Percentiles rank a stretch among this genome's conserved stretches.
Evolutionary conservation across 2,888 invertebrate species (phyloP).

Genomic region (Chaetoderma sp.): DNA sequence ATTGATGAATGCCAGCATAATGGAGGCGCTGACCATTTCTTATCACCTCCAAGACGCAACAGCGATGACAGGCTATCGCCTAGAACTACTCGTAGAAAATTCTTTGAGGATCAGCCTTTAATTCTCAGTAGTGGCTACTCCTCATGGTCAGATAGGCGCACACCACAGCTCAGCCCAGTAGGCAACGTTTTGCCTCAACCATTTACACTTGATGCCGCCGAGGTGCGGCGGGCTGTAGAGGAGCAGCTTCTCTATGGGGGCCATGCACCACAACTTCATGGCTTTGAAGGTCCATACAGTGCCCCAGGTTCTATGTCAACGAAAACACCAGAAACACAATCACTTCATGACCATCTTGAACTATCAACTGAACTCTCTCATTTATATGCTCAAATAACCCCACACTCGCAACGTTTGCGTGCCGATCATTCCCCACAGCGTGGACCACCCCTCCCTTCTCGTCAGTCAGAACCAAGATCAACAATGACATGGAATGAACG

Average conservation of each 20-base stretch:
- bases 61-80: slow-evolving; percentile 48
- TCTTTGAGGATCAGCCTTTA: slow-evolving; percentile 44
- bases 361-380: background rate
- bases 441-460: slow-evolving; percentile 1
- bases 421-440: slow-evolving; percentile 8
- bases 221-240: slow-evolving; percentile 32
- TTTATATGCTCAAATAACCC: background rate
- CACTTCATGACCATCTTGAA: background rate
- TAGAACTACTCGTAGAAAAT: slow-evolving; percentile 47
- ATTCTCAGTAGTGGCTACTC: slow-evolving; percentile 25
- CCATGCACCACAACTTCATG: background rate
- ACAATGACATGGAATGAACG: slow-evolving; percentile 39
- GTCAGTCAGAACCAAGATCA: slow-evolving; percentile 22
- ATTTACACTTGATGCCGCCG: slow-evolving; percentile 31
- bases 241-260: slow-evolving; percentile 14
- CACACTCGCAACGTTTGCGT: background rate
- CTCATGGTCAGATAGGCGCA: slow-evolving; percentile 47
- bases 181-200: slow-evolving; percentile 19
- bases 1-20: slow-evolving; percentile 14
- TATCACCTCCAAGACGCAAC: slow-evolving; percentile 21
- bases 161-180: slow-evolving; percentile 17
- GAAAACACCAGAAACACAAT: background rate
- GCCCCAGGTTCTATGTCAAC: background rate
- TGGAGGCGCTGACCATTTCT: background rate
- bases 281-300: background rate